Evolutionary conservation across 2,113 vertebrate genomes (phyloP), one percentile per base, ranked within the genome.

Genomic region (Regulus satrapa): DNA sequence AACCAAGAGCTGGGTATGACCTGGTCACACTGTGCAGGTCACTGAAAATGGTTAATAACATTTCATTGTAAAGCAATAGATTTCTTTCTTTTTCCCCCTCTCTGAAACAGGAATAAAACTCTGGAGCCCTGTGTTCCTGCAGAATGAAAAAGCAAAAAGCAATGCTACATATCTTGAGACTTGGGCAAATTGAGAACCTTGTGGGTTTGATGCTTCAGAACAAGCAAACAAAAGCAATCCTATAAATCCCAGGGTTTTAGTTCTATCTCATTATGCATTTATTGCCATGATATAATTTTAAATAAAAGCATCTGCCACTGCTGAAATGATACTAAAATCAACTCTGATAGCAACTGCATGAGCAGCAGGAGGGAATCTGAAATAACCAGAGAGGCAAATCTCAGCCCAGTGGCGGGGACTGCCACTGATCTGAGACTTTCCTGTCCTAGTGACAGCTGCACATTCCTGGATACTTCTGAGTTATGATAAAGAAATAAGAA

Each of bases 241-340:
- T 71, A 62, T 48, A 83, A 95, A 93, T 84, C 72, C 66, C 31
- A 79, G 29, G 55, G 59, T 8, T 79, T 95, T 90, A 68, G 31
- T 79, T 89, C 46, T 92, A 64, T 63, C 74, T 17, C 17, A 73
- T 87, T 90, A 79, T 20, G 15, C 49, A 12, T 58, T 26, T 86
- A 78, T 95, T 90, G 56, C 66, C 45, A 48, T 68, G 66, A 64
- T 88, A 69, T 64, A 56, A 72, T 71, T 89, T 83, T 64, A 77
- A 72, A 88, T 59, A 55, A 86, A 79, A 71, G 67, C 32, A 76
- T 83, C 79, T 86, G 43, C 58, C n/a, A 36, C 40, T 82, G 66
- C 23, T 92, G 41, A 72, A 89, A 55, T n/a, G 25, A 41, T 69
- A 29, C 45, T 73, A 73, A 92, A 79, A 92, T 56, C 78, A 66